Evolutionary conservation across 2,888 invertebrate species (phyloP), one percentile per base, ranked within the genome.

Genomic region (Lagria hirta): DNA sequence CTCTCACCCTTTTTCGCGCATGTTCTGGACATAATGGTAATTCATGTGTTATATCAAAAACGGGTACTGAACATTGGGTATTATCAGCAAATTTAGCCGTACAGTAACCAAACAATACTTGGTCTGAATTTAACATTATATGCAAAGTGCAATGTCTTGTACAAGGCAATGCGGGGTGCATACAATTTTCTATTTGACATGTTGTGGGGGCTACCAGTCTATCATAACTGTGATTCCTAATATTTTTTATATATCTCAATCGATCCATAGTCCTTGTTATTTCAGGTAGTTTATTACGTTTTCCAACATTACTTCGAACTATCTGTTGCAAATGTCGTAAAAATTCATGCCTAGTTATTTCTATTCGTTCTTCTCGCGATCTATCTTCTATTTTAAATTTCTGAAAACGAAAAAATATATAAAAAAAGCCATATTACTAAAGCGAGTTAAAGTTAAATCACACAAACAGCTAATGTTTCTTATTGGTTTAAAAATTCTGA

Each of bases 11-110:
- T 70, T 88, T 88, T 71, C 86, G 81, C 1, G 87, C 86, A 71
- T 95, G 94, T 60, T 88, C 88, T 4, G 83, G 77, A 68, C 94
- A 95, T 4, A 94, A 76, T 28, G 94, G 91, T 65, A 91, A 77
- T 66, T 91, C 85, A 63, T 86, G 84, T 29, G 78, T 77, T 45
- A 86, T 79, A 71, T 88, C 87, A 60, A 88, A 85, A 30, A 87
- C 86, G 26, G 88, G 87, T 52, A 83, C 77, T 62, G 85, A 83
- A 69, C 88, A 88, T 66, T 86, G 86, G 17, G 84, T 83, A 61
- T 87, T 83, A 70, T 88, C 85, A 42, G 84, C 78, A 68, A 84
- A 85, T 69, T 87, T 86, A 47, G 86, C 87, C 47, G 87, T 86
- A 70, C 88, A 89, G 58, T 85, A 83, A 65, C 82, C 82, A 71